Percentiles rank a stretch among this genome's conserved stretches.
These are phyloP conservation scores for Eupithecia insigniata DNA, from an alignment of 2,888 invertebrate species.

Conservation along the genomic window DNA sequence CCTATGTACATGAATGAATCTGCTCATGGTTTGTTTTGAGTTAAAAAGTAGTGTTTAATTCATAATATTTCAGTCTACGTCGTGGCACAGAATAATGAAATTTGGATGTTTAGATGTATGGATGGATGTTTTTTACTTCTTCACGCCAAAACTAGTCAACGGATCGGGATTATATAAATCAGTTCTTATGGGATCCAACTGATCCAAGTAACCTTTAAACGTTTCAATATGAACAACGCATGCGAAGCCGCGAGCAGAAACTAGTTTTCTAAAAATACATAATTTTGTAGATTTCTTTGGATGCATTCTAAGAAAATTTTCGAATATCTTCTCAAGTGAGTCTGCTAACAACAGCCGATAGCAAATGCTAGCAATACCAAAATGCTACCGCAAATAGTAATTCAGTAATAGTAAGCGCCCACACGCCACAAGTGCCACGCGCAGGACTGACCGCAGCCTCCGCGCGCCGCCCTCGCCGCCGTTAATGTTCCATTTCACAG, in stretches of 20 bases:
- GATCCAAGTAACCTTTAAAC: no score
- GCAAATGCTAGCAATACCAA: no score
- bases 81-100: no score
- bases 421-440: not conserved
- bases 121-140: no score
- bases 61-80: not conserved
- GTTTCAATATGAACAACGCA: no score
- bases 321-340: not conserved
- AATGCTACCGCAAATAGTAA: slow-evolving; percentile 4
- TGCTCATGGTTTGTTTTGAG: not conserved
- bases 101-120: no score
- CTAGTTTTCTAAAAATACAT: not conserved
- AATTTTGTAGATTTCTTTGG: not conserved
- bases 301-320: not conserved
- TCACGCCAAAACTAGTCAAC: no score
- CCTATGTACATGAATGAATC: not conserved
- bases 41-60: not conserved
- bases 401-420: not conserved
- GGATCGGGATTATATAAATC: no score
- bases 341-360: not conserved
- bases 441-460: not conserved
- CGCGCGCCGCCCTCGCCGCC: not conserved
- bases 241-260: no score
- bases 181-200: no score
- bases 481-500: slow-evolving; percentile 67